Evolutionary conservation across 1,140 invertebrate genomes (phyloP).

Genomic region (Drosophila lowei): DNA sequence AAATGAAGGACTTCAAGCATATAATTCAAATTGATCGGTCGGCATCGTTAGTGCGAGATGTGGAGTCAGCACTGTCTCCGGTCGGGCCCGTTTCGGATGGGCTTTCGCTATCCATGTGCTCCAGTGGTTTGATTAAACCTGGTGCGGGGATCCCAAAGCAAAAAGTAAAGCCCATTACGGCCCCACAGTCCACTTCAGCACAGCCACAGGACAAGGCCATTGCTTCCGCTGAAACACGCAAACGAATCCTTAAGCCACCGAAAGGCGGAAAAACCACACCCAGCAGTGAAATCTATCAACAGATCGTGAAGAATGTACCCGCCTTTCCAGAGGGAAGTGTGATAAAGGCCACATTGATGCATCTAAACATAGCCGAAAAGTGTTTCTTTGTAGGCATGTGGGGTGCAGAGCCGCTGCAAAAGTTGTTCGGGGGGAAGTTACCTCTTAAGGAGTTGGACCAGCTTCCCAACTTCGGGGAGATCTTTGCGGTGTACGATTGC

Average conservation of each 20-base stretch:
- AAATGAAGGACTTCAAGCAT: neutral
- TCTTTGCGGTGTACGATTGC: constrained; percentile 53
- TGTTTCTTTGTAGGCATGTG: constrained; percentile 53
- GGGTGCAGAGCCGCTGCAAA: constrained; percentile 11
- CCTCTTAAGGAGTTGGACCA: constrained; percentile 30
- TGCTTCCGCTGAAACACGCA: neutral
- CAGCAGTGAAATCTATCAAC: constrained; percentile 18
- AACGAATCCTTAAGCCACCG: constrained; percentile 21
- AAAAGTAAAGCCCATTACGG: no score
- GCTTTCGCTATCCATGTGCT: constrained; percentile 1
- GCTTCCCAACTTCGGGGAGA: constrained; percentile 56
- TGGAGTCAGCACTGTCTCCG: no score
- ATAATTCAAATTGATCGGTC: no score
- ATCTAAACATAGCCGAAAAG: constrained; percentile 30
- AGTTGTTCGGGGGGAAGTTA: constrained; percentile 32
- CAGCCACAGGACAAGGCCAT: no score
- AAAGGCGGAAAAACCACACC: constrained; percentile 30
- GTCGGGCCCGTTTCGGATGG: neutral
- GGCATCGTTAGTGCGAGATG: no score
- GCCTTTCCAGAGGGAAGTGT: constrained; percentile 14
- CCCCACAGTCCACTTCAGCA: neutral
- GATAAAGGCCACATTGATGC: constrained; percentile 25
- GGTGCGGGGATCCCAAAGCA: neutral
- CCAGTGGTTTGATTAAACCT: constrained; percentile 12
- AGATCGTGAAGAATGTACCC: constrained; percentile 39